These are phyloP conservation scores for Chrysomela aeneicollis DNA, from an alignment of 2,888 invertebrate species.

Conservation along the genomic window DNA sequence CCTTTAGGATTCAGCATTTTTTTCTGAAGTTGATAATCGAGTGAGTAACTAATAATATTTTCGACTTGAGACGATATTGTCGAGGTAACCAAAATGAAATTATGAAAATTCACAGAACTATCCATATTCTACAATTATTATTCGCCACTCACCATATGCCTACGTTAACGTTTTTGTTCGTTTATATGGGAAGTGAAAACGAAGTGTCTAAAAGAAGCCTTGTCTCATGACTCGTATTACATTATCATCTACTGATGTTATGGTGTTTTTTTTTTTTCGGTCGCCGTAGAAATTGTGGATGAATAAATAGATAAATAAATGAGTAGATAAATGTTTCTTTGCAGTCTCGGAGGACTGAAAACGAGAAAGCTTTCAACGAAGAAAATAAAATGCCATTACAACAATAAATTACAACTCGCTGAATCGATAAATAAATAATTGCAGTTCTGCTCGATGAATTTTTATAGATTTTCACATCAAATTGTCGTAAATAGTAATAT, in stretches of 20 bases:
- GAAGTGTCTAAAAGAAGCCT: neutral
- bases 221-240: neutral
- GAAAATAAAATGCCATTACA: slow-evolving; percentile 21
- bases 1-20: too few species aligned
- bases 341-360: slow-evolving; percentile 12
- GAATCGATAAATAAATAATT: slow-evolving; percentile 14
- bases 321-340: slow-evolving; percentile 13
- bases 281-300: neutral
- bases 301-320: neutral
- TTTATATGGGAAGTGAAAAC: neutral
- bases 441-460: slow-evolving; percentile 14
- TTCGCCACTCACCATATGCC: too few species aligned
- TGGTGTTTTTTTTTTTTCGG: neutral
- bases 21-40: too few species aligned
- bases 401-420: slow-evolving; percentile 19
- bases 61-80: too few species aligned
- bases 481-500: slow-evolving; percentile 8
- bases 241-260: neutral
- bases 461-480: slow-evolving; percentile 17
- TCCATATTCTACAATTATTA: too few species aligned
- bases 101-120: too few species aligned
- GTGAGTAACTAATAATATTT: too few species aligned
- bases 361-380: slow-evolving; percentile 19
- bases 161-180: too few species aligned
- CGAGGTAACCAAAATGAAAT: too few species aligned